A percentile compares a stretch with the other conserved stretches of the same genome.
Conservation (phyloP, 2,113 vertebrate genomes). For the Herpetotheres cachinnans region DNA sequence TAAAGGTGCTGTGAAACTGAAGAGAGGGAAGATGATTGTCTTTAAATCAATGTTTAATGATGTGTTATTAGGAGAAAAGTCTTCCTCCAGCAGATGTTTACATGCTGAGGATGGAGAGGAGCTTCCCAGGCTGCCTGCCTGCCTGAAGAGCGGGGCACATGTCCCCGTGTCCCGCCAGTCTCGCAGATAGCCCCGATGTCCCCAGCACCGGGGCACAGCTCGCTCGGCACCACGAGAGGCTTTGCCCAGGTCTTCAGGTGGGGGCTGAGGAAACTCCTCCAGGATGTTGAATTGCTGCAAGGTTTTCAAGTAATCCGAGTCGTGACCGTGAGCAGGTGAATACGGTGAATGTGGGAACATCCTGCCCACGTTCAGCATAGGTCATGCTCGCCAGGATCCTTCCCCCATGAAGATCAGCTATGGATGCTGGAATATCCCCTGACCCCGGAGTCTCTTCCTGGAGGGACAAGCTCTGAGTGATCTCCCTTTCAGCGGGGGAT, state of each 20-base stretch:
- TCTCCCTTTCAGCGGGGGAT: neutral
- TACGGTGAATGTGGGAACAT: neutral
- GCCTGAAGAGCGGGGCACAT: neutral
- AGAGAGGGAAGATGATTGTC: slow-evolving; percentile 63
- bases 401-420: neutral
- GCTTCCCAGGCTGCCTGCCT: neutral
- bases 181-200: neutral
- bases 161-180: rapidly evolving
- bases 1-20: slow-evolving; percentile 65
- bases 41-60: slow-evolving; percentile 71
- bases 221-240: rapidly evolving
- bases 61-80: slow-evolving; percentile 56
- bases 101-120: neutral
- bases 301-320: neutral
- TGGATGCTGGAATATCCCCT: neutral
- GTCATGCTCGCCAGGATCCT: neutral
- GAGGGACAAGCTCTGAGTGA: neutral
- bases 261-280: neutral
- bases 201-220: neutral
- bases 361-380: rapidly evolving
- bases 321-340: neutral
- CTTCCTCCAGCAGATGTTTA: slow-evolving; percentile 50
- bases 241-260: neutral
- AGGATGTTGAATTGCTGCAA: neutral
- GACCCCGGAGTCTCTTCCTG: neutral